Evolutionary conservation across 2,113 vertebrate species (phyloP).

Genomic region (Prionailurus bengalensis): DNA sequence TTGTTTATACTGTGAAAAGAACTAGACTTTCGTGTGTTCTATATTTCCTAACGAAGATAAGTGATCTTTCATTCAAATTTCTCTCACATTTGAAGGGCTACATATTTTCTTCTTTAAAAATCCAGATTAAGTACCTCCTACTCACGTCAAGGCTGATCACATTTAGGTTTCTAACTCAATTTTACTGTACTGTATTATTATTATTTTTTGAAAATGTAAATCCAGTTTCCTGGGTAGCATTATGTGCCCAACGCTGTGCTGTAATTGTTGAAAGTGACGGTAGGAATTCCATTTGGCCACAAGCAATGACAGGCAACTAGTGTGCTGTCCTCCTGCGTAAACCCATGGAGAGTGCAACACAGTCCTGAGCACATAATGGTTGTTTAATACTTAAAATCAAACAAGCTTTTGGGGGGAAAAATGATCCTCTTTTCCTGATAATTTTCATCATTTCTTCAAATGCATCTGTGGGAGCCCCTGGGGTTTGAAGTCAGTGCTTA

Average conservation of each 20-base stretch:
- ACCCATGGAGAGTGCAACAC: background rate
- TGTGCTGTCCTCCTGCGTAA: background rate
- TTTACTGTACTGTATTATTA: background rate
- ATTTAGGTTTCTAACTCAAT: background rate
- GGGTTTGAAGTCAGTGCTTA: conserved; percentile 60
- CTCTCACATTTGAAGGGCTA: background rate
- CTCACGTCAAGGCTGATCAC: background rate
- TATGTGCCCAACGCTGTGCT: background rate
- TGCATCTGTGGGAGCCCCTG: conserved; percentile 48
- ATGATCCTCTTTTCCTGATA: background rate
- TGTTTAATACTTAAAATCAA: conserved; percentile 48
- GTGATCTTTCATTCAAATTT: background rate
- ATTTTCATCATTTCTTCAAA: conserved; percentile 63
- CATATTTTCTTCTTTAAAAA: background rate
- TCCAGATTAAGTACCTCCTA: background rate
- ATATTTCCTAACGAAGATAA: conserved; percentile 9
- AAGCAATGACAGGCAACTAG: background rate
- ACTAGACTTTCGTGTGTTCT: background rate
- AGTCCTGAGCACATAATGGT: background rate
- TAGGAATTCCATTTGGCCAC: background rate
- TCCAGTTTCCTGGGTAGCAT: background rate
- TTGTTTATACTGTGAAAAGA: conserved; percentile 33
- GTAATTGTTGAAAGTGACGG: background rate
- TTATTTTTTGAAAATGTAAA: background rate
- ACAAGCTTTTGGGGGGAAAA: background rate